Evolutionary conservation across 1,140 invertebrate species (phyloP), one percentile per base, ranked within the genome.

Genomic region (Drosophila gunungcola): DNA sequence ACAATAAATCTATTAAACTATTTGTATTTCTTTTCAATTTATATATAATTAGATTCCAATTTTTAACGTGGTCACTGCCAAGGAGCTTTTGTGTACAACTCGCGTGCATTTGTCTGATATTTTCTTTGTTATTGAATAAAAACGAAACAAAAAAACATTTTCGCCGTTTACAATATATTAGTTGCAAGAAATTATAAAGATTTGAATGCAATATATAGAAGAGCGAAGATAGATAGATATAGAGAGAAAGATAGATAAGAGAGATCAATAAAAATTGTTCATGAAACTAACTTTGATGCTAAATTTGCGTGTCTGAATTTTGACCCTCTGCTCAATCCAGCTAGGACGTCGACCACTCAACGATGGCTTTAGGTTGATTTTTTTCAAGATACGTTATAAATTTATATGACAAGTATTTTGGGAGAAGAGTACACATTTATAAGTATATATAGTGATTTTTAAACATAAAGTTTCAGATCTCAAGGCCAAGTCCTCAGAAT

Each of bases 211-310:
- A 77, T 84, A 89, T 89, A 80, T 75, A 73, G 67, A 54, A 89
- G 62, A 86, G 58, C 34, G 70, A 60, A 78, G 65, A 84, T 51
- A 84, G 57, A 80, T 51, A 85, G 42, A 81, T 58, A 85, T 63
- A 83, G 51, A 82, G 42, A 83, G 57, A 80, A 73, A 83, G 70
- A 83, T 62, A 83, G 69, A 82, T 55, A 86, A 88, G 65, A 86
- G 67, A 77, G 64, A 62, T 69, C 82, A 75, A 88, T 88, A 88
- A 88, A 88, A 88, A 84, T 85, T 84, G 76, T 80, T 88, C 76
- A 90, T 91, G 90, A 92, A 91, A 92, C 91, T 92, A 92, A 92
- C 91, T 92, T 92, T 92, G 91, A 92, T 92, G 91, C 91, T 92
- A 92, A 92, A 92, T 92, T 92, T 92, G 90, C 91, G 86, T 89